Base-by-base conservation (phyloP, 2,797 vertebrate genomes). In the Lemur catta region DNA sequence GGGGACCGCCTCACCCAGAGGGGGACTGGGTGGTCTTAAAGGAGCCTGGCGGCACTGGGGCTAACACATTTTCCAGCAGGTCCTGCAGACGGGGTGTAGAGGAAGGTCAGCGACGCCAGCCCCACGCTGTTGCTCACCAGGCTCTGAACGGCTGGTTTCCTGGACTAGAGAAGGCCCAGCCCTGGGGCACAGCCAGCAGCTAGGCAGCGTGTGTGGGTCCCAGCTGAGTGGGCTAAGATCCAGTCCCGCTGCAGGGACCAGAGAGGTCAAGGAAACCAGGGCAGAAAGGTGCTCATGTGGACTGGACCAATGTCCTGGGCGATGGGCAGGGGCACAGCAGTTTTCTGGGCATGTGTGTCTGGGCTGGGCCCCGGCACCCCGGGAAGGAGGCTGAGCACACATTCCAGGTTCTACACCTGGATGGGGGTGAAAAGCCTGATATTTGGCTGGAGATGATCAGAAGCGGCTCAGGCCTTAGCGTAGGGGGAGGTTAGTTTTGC, bases 221-320 rank as follows among this genome's bases (percentile, higher is more conserved):
- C 71, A 46, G 38, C 0, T 2, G 61, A 30, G 46, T 6, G 38
- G 48, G 52, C 33, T 38, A 24, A 57, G 63, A 79, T 46, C 72
- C 43, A 71, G 76, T 46, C 41, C n/a, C 41, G 9, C 24, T n/a
- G 79, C 0, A 15, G 28, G 8, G 18, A 87, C 50, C 28, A 72
- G 38, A 17, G 55, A 84, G 52, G 52, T 33, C 38, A 2, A n/a
- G 52, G n/a, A 48, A 65, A 22, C 20, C 38, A n/a, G 1, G 24
- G 65, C n/a, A 28, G 76, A 30, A 50, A 59, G 57, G 48, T 17
- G 11, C 8, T 63, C 12, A 33, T 0, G 17, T 13, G 79, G 59
- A n/a, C 41, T 7, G n/a, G 9, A 28, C 50, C 20, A 6, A 1
- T 0, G 4, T 11, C 1, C 38, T 5, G 1, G 20, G 20, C 9